Conservation (phyloP, 2,797 vertebrate species). For the Champsocephalus gunnari region DNA sequence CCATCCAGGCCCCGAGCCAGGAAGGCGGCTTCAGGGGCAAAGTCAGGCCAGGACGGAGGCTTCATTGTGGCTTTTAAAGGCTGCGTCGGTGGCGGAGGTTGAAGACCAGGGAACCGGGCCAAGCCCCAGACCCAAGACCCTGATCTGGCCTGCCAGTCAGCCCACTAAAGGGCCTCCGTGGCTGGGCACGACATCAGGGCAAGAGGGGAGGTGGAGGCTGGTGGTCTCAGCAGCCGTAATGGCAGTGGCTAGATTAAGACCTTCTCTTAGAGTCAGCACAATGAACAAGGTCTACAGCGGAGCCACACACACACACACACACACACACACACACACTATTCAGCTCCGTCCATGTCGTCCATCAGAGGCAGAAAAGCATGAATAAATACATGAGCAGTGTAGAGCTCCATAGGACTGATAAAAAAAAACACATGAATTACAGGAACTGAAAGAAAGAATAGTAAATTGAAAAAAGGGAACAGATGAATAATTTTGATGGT, state of each 20-base stretch:
- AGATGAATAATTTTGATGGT: constrained; percentile 75
- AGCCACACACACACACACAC: constrained; percentile 49
- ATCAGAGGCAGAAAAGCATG: constrained; percentile 77
- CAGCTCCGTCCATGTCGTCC: constrained; percentile 69
- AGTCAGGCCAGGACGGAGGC: constrained; percentile 71
- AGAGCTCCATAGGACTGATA: constrained; percentile 73
- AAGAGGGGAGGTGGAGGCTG: constrained; percentile 71
- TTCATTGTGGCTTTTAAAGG: constrained; percentile 65
- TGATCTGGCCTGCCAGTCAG: constrained; percentile 75
- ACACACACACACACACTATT: constrained; percentile 56
- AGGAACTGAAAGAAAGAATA: constrained; percentile 66
- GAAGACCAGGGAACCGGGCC: constrained; percentile 78
- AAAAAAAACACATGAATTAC: constrained; percentile 71
- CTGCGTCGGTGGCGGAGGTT: constrained; percentile 66
- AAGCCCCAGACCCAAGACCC: constrained; percentile 79
- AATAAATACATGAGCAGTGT: constrained; percentile 80
- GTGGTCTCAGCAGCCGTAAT: constrained; percentile 79
- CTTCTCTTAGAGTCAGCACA: constrained; percentile 78
- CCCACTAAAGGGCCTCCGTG: constrained; percentile 76
- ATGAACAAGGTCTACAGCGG: constrained; percentile 65
- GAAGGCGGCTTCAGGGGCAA: constrained; percentile 74
- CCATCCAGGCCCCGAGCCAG: constrained; percentile 77
- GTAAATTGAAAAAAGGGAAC: constrained; percentile 68
- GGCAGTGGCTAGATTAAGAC: constrained; percentile 85
- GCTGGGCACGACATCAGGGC: constrained; percentile 75